Conservation (phyloP, 2,888 invertebrate genomes). For the Catonia carolina region DNA sequence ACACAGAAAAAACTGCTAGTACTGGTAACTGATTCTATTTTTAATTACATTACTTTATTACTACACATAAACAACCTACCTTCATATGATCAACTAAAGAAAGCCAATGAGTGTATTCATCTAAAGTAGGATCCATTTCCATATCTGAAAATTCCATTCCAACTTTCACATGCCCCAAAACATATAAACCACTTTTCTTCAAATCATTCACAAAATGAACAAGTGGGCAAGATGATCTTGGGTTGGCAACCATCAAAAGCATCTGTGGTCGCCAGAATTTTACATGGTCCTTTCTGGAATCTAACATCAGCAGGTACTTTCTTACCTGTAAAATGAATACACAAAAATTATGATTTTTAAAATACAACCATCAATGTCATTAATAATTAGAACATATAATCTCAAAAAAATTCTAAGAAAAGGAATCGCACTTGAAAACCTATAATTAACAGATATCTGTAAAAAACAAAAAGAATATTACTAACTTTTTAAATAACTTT, state of each 20-base stretch:
- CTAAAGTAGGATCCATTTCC: conserved; percentile 60
- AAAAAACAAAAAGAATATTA: no score
- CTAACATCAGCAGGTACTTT: conserved; percentile 91
- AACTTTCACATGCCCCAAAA: conserved; percentile 76
- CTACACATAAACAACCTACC: conserved; percentile 44
- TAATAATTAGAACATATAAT: no score
- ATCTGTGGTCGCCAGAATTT: conserved; percentile 99
- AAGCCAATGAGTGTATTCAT: conserved; percentile 84
- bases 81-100: conserved; percentile 90
- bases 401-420: no score
- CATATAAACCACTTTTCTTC: conserved; percentile 88
- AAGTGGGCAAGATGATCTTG: conserved; percentile 80
- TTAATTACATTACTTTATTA: no score
- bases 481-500: no score
- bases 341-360: no score
- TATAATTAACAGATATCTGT: no score
- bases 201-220: conserved; percentile 97
- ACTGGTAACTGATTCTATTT: no score
- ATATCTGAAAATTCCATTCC: conserved; percentile 49
- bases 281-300: conserved; percentile 94
- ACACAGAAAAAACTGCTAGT: no score
- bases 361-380: not conserved
- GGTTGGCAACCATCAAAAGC: conserved; percentile 84
- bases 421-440: no score
- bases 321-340: conserved; percentile 75